These are phyloP conservation scores for Osmerus mordax DNA, from an alignment of 2,113 vertebrate species.

Conservation along the genomic window DNA sequence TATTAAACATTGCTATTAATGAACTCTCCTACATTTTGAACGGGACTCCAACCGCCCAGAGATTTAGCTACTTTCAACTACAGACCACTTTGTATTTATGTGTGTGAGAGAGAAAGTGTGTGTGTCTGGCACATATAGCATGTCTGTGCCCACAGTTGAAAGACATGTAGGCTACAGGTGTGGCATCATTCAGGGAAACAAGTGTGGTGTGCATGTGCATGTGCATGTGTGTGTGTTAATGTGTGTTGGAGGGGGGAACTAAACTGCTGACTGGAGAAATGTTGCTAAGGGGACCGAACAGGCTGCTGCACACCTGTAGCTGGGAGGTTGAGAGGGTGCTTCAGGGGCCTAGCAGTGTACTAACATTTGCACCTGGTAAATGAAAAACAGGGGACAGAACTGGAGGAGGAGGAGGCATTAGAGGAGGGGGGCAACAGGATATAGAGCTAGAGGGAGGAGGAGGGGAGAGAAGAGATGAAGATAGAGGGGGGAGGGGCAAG, in stretches of 20 bases:
- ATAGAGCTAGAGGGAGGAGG: too few relatives aligned
- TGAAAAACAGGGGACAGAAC: too few relatives aligned
- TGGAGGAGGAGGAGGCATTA: too few relatives aligned
- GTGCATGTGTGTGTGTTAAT: slow-evolving; percentile 5
- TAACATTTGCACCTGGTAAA: too few relatives aligned
- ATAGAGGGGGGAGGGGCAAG: too few relatives aligned
- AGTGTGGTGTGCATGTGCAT: too few relatives aligned
- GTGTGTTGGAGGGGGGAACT: slow-evolving; percentile 23
- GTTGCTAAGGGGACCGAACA: slow-evolving; percentile 41
- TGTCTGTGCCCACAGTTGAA: neutral
- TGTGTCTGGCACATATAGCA: neutral
- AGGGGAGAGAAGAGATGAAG: too few relatives aligned
- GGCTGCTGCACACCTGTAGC: slow-evolving; percentile 40
- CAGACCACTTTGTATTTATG: slow-evolving; percentile 6
- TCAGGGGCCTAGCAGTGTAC: neutral
- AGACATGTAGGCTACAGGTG: too few relatives aligned
- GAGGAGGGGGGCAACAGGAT: too few relatives aligned
- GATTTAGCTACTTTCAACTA: neutral
- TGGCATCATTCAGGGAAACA: neutral
- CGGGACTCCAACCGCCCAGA: neutral
- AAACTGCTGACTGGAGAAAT: slow-evolving; percentile 60
- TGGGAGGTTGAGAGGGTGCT: neutral
- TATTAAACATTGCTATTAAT: slow-evolving; percentile 14
- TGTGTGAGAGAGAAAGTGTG: neutral
- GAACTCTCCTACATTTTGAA: neutral